phyloP scores from a whole-genome alignment of 2,888 invertebrate genomes.

The Ophraella communa region DNA sequence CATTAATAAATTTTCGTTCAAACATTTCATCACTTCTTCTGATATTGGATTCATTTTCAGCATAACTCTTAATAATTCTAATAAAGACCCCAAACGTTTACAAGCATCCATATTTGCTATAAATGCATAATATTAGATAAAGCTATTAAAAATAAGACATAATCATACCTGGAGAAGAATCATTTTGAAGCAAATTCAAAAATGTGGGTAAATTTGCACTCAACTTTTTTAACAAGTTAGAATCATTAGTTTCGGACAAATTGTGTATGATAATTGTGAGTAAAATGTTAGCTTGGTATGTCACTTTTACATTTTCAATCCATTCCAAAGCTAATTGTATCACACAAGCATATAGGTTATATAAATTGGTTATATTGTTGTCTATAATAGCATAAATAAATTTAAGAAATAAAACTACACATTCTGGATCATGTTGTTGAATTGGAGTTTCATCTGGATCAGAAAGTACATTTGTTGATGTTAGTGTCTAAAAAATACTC shows the following conservation, averaged over 20 bases:
- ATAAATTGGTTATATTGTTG: constrained; percentile 57
- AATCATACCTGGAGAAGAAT: constrained; percentile 47
- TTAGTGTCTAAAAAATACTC: constrained; percentile 44
- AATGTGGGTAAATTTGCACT: constrained; percentile 58
- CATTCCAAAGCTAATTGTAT: constrained; percentile 61
- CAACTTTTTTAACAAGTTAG: constrained; percentile 50
- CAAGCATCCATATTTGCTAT: constrained; percentile 32
- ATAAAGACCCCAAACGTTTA: constrained; percentile 58
- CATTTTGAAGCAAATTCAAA: constrained; percentile 52
- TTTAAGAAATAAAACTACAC: constrained; percentile 61
- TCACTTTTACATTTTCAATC: constrained; percentile 60
- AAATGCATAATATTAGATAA: neutral
- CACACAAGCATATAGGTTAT: constrained; percentile 57
- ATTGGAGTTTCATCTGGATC: constrained; percentile 27
- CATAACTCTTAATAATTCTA: constrained; percentile 50
- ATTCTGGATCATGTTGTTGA: constrained; percentile 56
- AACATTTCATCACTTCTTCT: constrained; percentile 55
- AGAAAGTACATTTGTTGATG: constrained; percentile 24
- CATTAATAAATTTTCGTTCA: constrained; percentile 57
- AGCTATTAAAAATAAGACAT: no score
- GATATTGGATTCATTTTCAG: constrained; percentile 34
- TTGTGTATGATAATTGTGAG: constrained; percentile 58
- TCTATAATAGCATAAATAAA: constrained; percentile 61
- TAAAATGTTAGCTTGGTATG: constrained; percentile 56
- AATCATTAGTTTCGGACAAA: constrained; percentile 41